Evolutionary conservation across 2,797 vertebrate species (phyloP), one percentile per base, ranked within the genome.

Genomic region (Linurgus olivaceus): DNA sequence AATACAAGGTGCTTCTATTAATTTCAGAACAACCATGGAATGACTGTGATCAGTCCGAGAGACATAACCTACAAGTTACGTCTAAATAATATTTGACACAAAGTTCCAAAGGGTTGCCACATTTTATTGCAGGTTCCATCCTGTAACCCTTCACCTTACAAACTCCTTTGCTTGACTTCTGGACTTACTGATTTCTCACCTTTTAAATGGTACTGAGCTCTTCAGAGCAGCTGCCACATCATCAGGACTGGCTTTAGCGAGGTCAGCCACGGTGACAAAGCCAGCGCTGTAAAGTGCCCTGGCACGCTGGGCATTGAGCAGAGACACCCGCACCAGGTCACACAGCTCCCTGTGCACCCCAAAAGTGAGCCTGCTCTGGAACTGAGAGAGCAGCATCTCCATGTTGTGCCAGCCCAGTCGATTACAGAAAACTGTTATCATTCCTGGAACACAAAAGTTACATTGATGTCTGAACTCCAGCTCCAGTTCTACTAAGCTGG

Each of bases 401-500:
- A 99, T 98, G 96, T 99, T 99, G 98, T 99, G 98, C 99, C 99
- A 99, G 58, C 99, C 99, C 81, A 99, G 98, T 10, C 98, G 98
- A 90, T 98, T 99, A 97, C 98, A 99, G 98, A 99, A 99, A 86
- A 99, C 98, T 0, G 98, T 99, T 66, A 99, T 97, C 99, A 99
- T 99, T 70, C 99, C 99, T 99, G 96, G 51, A 97, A 97, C 38
- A 97, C 19, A 92, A 29, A 97, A 94, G 16, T 37, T 52, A 65
- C 16, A 45, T 38, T 33, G 24, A 28, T 4, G 29, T 74, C 47
- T 58, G 58, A 93, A 83, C 42, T 72, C 10, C 62, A 83, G 47
- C 10, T 67, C 45, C 45, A 38, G 7, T 57, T 48, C 48, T 52
- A 6, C 51, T 18, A 85, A 79, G 29, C 8, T 58, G 48, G 48